Percentiles rank a stretch among this genome's conserved stretches.
These are phyloP conservation scores for Apogon talboti DNA, from an alignment of 2,797 vertebrate species.

Conservation along the genomic window DNA sequence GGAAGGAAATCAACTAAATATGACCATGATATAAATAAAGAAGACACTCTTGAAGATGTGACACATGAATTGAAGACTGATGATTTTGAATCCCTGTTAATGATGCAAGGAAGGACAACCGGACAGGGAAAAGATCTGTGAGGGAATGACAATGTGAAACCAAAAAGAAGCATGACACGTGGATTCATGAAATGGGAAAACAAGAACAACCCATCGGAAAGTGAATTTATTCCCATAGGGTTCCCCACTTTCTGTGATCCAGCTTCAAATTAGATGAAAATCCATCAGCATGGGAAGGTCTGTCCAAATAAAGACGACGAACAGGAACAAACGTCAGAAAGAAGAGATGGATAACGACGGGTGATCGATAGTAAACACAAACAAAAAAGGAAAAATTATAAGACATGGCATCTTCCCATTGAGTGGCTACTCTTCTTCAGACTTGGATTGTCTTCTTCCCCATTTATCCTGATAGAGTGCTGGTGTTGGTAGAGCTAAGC, in stretches of 20 bases:
- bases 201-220: slow-evolving; percentile 66
- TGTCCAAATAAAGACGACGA: slow-evolving; percentile 75
- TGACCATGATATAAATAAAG: slow-evolving; percentile 68
- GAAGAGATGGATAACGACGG: slow-evolving; percentile 73
- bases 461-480: slow-evolving; percentile 71
- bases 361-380: slow-evolving; percentile 66
- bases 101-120: slow-evolving; percentile 56
- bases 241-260: slow-evolving; percentile 70
- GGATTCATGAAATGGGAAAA: slow-evolving; percentile 71
- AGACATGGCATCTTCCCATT: slow-evolving; percentile 85
- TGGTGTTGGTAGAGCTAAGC: slow-evolving; percentile 72
- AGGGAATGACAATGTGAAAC: slow-evolving; percentile 71
- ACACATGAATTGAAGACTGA: slow-evolving; percentile 52
- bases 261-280: slow-evolving; percentile 68
- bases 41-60: slow-evolving; percentile 62
- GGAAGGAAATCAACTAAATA: slow-evolving; percentile 72
- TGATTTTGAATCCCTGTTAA: slow-evolving; percentile 67
- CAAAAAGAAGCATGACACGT: slow-evolving; percentile 60
- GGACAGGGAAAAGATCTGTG: slow-evolving; percentile 51
- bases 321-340: slow-evolving; percentile 72
- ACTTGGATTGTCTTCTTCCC: slow-evolving; percentile 79
- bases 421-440: slow-evolving; percentile 82
- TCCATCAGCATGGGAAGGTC: slow-evolving; percentile 71
- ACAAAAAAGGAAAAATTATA: slow-evolving; percentile 75
- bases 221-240: slow-evolving; percentile 58